These are phyloP conservation scores for Aulostomus chinensis DNA, from an alignment of 2,797 vertebrate genomes.

Conservation along the genomic window DNA sequence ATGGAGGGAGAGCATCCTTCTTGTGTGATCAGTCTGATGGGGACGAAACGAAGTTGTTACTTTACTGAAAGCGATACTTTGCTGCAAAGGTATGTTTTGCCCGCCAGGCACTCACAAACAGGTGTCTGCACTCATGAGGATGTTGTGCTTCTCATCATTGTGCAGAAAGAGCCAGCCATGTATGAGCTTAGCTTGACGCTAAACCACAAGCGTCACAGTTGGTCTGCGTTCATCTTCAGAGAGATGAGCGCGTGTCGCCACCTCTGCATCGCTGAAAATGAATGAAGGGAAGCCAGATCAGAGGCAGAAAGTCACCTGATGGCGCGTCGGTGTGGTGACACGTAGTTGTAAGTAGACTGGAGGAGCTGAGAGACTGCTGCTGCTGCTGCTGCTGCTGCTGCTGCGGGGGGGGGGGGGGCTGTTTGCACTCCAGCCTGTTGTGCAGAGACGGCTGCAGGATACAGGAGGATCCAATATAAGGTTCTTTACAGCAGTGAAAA, in stretches of 20 bases:
- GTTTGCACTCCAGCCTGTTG: conserved; percentile 50
- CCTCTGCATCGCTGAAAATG: conserved; percentile 53
- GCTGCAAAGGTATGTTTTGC: too few species aligned
- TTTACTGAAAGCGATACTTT: too few species aligned
- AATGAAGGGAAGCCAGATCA: conserved; percentile 64
- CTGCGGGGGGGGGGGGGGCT: conserved; percentile 57
- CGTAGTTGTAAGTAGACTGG: conserved; percentile 66
- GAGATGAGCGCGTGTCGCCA: too few species aligned
- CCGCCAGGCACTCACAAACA: too few species aligned
- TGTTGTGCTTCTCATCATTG: too few species aligned
- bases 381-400: conserved; percentile 5
- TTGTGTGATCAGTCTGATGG: too few species aligned
- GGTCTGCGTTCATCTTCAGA: too few species aligned
- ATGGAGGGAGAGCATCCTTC: conserved; percentile 12
- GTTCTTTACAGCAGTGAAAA: conserved; percentile 39
- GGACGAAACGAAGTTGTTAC: too few species aligned
- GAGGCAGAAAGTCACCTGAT: conserved; percentile 51
- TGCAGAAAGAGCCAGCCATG: too few species aligned
- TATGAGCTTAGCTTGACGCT: too few species aligned
- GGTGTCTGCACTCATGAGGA: too few species aligned
- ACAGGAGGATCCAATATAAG: conserved; percentile 11
- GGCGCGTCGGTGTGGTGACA: conserved; percentile 59
- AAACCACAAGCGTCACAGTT: too few species aligned
- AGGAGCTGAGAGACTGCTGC: conserved; percentile 54
- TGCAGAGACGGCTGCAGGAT: conserved; percentile 42